Evolutionary conservation across 2,888 invertebrate genomes (phyloP), one percentile per base, ranked within the genome.

Genomic region (Standfussiana lucernea): DNA sequence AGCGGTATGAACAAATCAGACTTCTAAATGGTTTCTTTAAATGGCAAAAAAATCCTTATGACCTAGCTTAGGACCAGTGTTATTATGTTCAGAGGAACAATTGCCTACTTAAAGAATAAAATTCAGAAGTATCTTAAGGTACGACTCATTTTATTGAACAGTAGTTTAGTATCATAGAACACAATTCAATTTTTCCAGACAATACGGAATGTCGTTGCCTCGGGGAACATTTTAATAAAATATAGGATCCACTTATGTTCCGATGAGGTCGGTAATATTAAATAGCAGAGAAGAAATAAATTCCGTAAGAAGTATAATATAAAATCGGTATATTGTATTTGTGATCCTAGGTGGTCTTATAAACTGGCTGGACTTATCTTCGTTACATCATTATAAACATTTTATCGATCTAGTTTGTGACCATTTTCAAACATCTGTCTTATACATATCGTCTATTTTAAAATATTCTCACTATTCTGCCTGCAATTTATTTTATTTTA

Each of bases 121-220:
- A 62, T 62, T 24, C 37, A 24, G 37, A 37, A 62, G 37, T 37
- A n/a, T 62, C 10, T 13, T 13, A 62, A 62, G 62, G 24, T 4
- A 62, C 24, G n/a, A 62, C 24, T n/a, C 18, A 35, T 50, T 75
- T n/a, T 50, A n/a, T 28, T 42, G 15, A 28, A 53, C 24, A 18
- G 2, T 10, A 67, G 7, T 32, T 62, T 59, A 28, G 3, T 76
- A n/a, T 53, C 24, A 77, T 35, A 15, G 1, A 13, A n/a, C 0
- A 37, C 10, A n/a, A 40, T 37, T 56, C 7, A 77, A 66, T 59
- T 77, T 67, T 40, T 47, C 47, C 24, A 28, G 59, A 61, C 59
- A 32, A 35, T 28, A 50, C 35, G 37, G 45, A 78, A 69, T 79
- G 40, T 79, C 15, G 8, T n/a, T 37, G 47, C 59, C 59, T 79